Base-by-base conservation (phyloP, 2,113 vertebrate genomes). In the Vulpes vulpes region DNA sequence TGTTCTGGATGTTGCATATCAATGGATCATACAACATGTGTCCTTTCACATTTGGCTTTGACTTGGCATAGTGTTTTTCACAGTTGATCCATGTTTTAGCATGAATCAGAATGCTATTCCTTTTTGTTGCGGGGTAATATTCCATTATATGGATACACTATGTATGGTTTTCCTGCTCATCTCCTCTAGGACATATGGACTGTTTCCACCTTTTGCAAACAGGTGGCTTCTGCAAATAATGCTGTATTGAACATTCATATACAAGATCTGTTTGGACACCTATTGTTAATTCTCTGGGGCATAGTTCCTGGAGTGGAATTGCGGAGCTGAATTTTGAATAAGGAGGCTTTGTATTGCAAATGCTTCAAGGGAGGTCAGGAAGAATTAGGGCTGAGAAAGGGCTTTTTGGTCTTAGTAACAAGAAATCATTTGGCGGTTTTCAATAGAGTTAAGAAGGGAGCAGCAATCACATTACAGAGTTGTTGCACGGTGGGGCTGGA, bases 391-490 rank as follows among this genome's bases (percentile, higher is more conserved):
- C 38, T 25, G 35, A 64, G 59, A 80, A 91, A 65, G 55, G 6
- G 17, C 49, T 30, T 81, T 94, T 94, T 65, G 57, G 57, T 89
- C 81, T 94, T 96, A 59, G n/a, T 35, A 49, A 55, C 14, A 81
- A 55, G 65, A 74, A 80, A 16, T 87, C 16, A 73, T 81, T 30
- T 87, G 30, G 57, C n/a, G 11, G 23, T 49, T 62, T 73, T 91
- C 16, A 12, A 11, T 32, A 71, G n/a, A 35, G 23, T 51, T 11
- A 91, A 30, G 57, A 62, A 38, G 43, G 55, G 49, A 57, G 15
- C 17, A 73, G 43, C 79, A 80, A 19, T 67, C 55, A n/a, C 43
- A 57, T 85, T 85, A 64, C 32, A 53, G 20, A 94, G 71, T 53
- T 57, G 51, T 30, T 67, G 19, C 51, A 69, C 43, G 17, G 53